phyloP scores from a whole-genome alignment of 2,888 invertebrate species.

The Calliphora vomitoria region DNA sequence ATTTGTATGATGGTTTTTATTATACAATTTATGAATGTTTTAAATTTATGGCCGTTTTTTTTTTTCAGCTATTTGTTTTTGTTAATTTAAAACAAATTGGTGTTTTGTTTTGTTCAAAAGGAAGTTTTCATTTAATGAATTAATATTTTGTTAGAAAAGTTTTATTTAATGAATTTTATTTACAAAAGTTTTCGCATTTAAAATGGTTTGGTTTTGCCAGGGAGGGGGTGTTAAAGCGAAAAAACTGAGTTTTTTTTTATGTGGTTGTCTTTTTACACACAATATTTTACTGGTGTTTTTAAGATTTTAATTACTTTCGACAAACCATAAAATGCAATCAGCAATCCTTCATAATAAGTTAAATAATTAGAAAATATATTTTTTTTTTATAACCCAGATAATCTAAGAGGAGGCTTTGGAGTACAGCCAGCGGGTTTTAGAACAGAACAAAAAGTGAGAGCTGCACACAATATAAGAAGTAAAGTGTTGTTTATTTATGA shows the following conservation, averaged over 20 bases:
- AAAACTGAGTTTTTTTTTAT: not conserved
- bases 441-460: not conserved
- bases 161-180: slow-evolving; percentile 63
- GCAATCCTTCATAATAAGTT: slow-evolving; percentile 41
- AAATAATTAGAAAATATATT: slow-evolving; percentile 41
- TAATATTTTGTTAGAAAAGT: slow-evolving; percentile 56
- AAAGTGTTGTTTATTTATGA: no score
- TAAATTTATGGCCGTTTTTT: slow-evolving; percentile 64
- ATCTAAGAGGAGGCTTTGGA: not conserved
- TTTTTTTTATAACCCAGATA: not conserved
- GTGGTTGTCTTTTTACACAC: slow-evolving; percentile 3
- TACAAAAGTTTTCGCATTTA: slow-evolving; percentile 30
- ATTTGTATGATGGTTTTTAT: slow-evolving; percentile 31
- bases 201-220: not conserved
- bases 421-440: not conserved
- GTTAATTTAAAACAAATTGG: slow-evolving; percentile 66
- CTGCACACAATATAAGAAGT: not conserved
- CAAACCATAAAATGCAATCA: slow-evolving; percentile 41
- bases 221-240: not conserved
- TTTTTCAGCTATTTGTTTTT: slow-evolving; percentile 32
- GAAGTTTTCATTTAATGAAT: slow-evolving; percentile 61
- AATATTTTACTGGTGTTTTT: slow-evolving; percentile 45
- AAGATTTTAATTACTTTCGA: slow-evolving; percentile 54
- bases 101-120: slow-evolving; percentile 41
- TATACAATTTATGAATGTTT: slow-evolving; percentile 62